Conservation (phyloP, 2,113 vertebrate species). For the Petrocephalus zakoni region DNA sequence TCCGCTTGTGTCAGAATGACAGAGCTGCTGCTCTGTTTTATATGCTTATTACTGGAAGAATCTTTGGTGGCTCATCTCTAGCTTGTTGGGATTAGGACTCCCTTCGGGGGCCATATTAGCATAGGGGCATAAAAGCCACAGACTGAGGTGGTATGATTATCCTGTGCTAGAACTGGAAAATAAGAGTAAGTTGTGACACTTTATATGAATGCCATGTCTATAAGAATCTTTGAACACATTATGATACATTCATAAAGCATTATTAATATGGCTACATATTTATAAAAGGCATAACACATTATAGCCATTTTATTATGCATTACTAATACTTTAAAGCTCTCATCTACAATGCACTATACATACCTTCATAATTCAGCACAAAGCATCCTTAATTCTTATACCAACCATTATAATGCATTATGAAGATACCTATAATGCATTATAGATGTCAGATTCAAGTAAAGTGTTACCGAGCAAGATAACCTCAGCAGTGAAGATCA, state of each 20-base stretch:
- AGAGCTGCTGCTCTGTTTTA: background rate
- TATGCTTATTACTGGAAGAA: background rate
- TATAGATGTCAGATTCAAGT: background rate
- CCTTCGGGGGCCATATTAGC: background rate
- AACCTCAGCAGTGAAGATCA: background rate
- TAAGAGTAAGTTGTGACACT: background rate
- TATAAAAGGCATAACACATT: background rate
- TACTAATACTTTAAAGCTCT: background rate
- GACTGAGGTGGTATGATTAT: background rate
- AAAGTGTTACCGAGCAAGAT: background rate
- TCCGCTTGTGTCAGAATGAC: background rate
- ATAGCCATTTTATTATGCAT: background rate
- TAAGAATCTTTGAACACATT: background rate
- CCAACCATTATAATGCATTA: background rate
- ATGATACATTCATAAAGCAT: background rate
- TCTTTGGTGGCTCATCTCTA: background rate
- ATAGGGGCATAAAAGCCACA: background rate
- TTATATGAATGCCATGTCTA: background rate
- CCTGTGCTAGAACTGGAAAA: background rate
- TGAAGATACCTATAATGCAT: background rate
- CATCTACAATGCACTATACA: background rate
- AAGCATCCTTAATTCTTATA: background rate
- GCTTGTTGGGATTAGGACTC: background rate
- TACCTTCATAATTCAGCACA: background rate
- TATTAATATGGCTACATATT: background rate